Conservation (phyloP, 2,888 invertebrate genomes). For the Himalopsyche anomala region DNA sequence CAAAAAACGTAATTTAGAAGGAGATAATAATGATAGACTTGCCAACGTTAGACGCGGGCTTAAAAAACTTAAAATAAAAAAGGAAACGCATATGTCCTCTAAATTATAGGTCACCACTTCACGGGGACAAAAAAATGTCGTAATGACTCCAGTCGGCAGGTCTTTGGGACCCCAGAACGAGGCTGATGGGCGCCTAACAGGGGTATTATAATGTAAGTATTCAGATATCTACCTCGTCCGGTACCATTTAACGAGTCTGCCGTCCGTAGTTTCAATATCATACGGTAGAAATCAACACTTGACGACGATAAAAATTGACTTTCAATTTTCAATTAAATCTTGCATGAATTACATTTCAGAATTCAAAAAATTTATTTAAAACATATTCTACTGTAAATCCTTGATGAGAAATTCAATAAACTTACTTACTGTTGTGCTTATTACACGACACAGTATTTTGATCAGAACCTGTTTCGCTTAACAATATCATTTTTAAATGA, state of each 20-base stretch:
- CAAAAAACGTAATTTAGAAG: constrained; percentile 9
- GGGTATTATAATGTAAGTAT: neutral
- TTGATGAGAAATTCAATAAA: too few relatives aligned
- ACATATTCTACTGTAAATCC: too few relatives aligned
- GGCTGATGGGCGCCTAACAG: neutral
- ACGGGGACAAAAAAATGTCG: constrained; percentile 25
- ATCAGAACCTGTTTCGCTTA: too few relatives aligned
- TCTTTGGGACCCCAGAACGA: neutral
- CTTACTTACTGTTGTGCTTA: too few relatives aligned
- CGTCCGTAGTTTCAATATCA: too few relatives aligned
- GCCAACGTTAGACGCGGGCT: neutral
- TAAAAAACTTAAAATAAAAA: constrained; percentile 1
- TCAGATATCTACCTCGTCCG: neutral
- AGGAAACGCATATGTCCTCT: neutral
- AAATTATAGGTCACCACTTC: neutral
- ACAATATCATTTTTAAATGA: too few relatives aligned
- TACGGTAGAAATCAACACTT: too few relatives aligned
- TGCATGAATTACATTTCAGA: too few relatives aligned
- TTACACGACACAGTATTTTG: too few relatives aligned
- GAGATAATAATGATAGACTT: neutral
- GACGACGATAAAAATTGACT: too few relatives aligned
- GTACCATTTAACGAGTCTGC: neutral
- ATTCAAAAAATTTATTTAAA: too few relatives aligned
- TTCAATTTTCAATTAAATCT: too few relatives aligned
- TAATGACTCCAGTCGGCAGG: constrained; percentile 16